Evolutionary conservation across 1,140 invertebrate species (phyloP), one percentile per base, ranked within the genome.

Genomic region (Frieseomelitta varia): DNA sequence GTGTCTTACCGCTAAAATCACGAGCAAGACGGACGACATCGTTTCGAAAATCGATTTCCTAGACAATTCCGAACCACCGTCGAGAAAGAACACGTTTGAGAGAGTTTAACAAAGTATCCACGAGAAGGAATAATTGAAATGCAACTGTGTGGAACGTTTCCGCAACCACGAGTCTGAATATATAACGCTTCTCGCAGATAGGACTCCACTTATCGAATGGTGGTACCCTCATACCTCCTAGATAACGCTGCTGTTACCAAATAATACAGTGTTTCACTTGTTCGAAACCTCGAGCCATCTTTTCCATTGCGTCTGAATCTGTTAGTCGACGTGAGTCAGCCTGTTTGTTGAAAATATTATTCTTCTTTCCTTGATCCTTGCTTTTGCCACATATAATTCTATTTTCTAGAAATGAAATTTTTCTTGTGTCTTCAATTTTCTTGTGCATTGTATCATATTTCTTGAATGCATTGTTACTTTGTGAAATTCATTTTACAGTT

Each of bases 161-260:
- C 55, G 73, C 27, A 12, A 55, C 74, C 19, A 14, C 1, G 4
- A 63, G 21, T 11, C 19, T 19, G 53, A 75, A 78, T 83, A 80
- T 84, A 79, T 84, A 80, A 1, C 69, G 21, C 21, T 84, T 72
- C 76, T 21, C 73, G 21, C 51, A 24, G 51, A 27, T 30, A 51
- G 14, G 4, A n/a, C 27, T 15, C 61, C n/a, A 34, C 34, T 85
- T 91, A 92, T 92, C 91, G 30, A 65, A 92, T 92, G 79, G 73
- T 85, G 92, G 92, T 84, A 85, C 92, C 92, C 90, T 84, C 88
- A 92, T 92, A 61, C 14, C 34, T 69, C 58, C 24, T 53, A 65
- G 79, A 87, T 87, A 85, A 11, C 56, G 39, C n/a, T n/a, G 30
- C n/a, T 71, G 85, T 86, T 78, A 56, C 84, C 47, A 88, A 88